Conservation (phyloP, 2,113 vertebrate genomes). For the Zosterops pallidus region DNA sequence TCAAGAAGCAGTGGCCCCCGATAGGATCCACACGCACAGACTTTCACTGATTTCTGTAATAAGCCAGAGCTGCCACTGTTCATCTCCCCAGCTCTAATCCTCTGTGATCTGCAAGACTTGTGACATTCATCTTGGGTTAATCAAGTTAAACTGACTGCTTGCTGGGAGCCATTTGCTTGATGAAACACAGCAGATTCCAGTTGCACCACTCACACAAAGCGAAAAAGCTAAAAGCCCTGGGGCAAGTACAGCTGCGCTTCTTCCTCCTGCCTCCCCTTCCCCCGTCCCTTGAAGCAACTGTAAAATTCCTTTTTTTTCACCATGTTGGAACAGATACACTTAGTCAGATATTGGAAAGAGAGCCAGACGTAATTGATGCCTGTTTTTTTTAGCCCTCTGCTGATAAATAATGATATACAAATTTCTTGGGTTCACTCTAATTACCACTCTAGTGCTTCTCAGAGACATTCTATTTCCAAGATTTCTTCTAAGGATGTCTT, state of each 20-base stretch:
- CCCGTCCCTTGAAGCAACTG: background rate
- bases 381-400: background rate
- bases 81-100: background rate
- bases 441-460: background rate
- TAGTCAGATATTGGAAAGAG: background rate
- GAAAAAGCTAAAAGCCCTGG: constrained; percentile 12
- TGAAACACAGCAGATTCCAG: constrained; percentile 54
- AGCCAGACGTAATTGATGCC: background rate
- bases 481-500: background rate
- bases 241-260: background rate
- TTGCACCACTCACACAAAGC: background rate
- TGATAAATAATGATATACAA: constrained; percentile 3
- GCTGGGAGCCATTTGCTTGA: constrained; percentile 56
- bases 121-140: constrained; percentile 58
- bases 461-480: background rate
- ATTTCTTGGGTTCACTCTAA: background rate
- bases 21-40: background rate
- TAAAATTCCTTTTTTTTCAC: background rate
- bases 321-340: background rate
- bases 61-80: background rate
- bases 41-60: background rate
- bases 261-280: background rate
- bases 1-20: background rate
- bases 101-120: constrained; percentile 16
- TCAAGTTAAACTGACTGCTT: constrained; percentile 54